Evolutionary conservation across 2,888 invertebrate genomes (phyloP).

Genomic region (Nebria brevicollis): DNA sequence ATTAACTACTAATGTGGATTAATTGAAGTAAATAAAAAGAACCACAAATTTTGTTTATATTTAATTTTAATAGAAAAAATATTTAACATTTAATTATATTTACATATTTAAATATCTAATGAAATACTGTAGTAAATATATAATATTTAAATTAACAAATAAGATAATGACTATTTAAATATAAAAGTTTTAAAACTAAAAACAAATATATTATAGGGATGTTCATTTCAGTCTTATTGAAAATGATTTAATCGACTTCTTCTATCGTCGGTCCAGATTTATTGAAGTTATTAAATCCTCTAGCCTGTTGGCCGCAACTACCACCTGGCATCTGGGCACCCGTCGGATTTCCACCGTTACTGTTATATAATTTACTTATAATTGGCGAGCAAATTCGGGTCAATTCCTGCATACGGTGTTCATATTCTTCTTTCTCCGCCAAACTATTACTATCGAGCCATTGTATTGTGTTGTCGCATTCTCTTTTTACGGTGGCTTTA

Average conservation of each 20-base stretch:
- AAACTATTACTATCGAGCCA: slow-evolving; percentile 76
- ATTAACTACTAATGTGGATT: no score
- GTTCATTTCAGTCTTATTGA: no score
- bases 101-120: no score
- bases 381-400: slow-evolving; percentile 65
- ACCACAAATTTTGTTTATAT: no score
- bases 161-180: no score
- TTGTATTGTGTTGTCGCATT: slow-evolving; percentile 69
- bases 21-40: no score
- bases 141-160: no score
- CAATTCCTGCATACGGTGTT: slow-evolving; percentile 69
- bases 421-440: slow-evolving; percentile 75
- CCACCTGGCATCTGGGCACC: slow-evolving; percentile 51
- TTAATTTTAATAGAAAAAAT: no score
- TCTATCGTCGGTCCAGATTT: slow-evolving; percentile 66
- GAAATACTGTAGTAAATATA: no score
- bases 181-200: no score
- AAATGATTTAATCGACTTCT: slow-evolving; percentile 66
- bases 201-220: no score
- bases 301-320: slow-evolving; percentile 54
- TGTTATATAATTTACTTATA: slow-evolving; percentile 68
- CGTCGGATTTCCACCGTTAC: slow-evolving; percentile 44
- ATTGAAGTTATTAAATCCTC: slow-evolving; percentile 51
- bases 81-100: no score
- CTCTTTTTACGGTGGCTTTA: slow-evolving; percentile 66